Evolutionary conservation across 2,888 invertebrate species (phyloP).

Genomic region (Heliconius ismenius): DNA sequence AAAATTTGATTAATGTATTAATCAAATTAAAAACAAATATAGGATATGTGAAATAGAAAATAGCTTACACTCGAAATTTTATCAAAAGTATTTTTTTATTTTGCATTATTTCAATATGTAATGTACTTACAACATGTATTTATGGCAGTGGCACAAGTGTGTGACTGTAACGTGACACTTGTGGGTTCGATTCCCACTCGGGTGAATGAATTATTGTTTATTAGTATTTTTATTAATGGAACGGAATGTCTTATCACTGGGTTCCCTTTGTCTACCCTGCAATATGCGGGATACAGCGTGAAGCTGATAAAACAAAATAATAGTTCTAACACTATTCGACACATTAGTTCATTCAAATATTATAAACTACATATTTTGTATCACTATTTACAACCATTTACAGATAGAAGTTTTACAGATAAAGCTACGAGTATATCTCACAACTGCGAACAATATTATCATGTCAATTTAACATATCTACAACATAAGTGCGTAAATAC

Average conservation of each 20-base stretch:
- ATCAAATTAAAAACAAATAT: not conserved
- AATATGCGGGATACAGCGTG: not conserved
- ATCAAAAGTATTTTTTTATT: not conserved
- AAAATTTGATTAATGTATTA: not conserved
- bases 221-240: too few relatives aligned
- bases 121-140: too few relatives aligned
- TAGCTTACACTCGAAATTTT: not conserved
- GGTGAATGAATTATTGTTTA: too few relatives aligned
- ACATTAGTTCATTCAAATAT: not conserved
- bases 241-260: not conserved
- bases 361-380: not conserved
- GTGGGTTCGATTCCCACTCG: too few relatives aligned
- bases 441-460: not conserved
- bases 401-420: not conserved
- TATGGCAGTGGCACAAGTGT: not conserved
- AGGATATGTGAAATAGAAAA: not conserved
- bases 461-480: conserved; percentile 12
- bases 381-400: not conserved
- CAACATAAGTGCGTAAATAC: not conserved
- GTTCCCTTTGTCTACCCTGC: not conserved
- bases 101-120: not conserved
- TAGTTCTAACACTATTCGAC: not conserved
- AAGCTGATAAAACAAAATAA: not conserved
- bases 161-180: too few relatives aligned
- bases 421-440: not conserved